A percentile compares a stretch with the other conserved stretches of the same genome.
Evolutionary conservation across 2,888 invertebrate genomes (phyloP).

Genomic region (Athalia rosae): DNA sequence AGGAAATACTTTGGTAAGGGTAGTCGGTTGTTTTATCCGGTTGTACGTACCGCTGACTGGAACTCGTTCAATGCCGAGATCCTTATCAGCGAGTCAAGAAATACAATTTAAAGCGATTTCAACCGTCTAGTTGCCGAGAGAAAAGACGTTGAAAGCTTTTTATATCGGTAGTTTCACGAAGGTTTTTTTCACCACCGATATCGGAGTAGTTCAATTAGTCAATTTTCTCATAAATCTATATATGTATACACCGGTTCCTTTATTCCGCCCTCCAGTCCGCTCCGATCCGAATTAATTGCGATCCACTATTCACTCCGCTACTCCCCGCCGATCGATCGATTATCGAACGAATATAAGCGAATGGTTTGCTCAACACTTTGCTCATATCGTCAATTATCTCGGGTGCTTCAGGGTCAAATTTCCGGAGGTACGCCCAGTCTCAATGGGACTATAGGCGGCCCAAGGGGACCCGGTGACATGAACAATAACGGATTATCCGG

Average conservation of each 20-base stretch:
- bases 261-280: background rate
- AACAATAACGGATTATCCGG: conserved; percentile 72
- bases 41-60: background rate
- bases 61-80: conserved; percentile 28
- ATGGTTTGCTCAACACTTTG: no score
- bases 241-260: background rate
- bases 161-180: conserved; percentile 39
- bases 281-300: background rate
- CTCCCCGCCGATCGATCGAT: background rate
- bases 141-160: conserved; percentile 41
- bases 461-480: conserved; percentile 70
- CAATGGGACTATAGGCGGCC: conserved; percentile 65
- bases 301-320: background rate
- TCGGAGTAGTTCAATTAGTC: conserved; percentile 39
- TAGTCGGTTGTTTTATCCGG: conserved; percentile 17
- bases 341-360: background rate
- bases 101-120: conserved; percentile 35
- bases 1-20: conserved; percentile 24
- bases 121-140: conserved; percentile 34
- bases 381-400: conserved; percentile 2
- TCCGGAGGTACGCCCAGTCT: conserved; percentile 66
- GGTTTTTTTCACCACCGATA: conserved; percentile 26
- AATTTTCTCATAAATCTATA: background rate
- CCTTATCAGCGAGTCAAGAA: conserved; percentile 7
- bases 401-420: conserved; percentile 68